A percentile compares a stretch with the other conserved stretches of the same genome.
Evolutionary conservation across 2,113 vertebrate genomes (phyloP).

Genomic region (Gopherus flavomarginatus): DNA sequence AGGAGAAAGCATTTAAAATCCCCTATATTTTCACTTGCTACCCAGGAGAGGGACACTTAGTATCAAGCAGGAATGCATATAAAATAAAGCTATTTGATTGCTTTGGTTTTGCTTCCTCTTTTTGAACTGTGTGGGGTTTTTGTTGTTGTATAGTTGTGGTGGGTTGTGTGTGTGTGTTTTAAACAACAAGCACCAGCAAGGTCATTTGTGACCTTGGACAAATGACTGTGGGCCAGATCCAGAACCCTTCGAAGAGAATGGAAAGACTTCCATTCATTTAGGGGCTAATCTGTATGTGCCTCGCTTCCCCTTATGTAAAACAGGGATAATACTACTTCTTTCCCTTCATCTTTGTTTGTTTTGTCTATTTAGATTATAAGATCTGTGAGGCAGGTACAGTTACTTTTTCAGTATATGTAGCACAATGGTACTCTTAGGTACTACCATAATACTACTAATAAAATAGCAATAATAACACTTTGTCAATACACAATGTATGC

Average conservation of each 20-base stretch:
- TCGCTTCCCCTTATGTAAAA: not conserved
- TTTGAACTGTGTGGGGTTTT: not conserved
- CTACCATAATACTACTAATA: not conserved
- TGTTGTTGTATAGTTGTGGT: not conserved
- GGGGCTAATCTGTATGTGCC: not conserved
- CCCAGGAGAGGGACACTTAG: conserved; percentile 1
- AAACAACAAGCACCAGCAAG: not conserved
- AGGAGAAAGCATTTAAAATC: conserved; percentile 63
- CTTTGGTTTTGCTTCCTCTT: not conserved
- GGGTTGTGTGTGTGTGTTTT: not conserved
- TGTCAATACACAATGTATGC: not conserved
- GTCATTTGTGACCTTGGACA: not conserved
- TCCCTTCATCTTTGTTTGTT: not conserved
- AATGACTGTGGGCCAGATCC: not conserved
- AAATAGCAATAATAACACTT: not conserved
- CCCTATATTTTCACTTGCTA: conserved; percentile 48
- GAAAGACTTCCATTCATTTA: not conserved
- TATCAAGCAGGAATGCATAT: conserved; percentile 42
- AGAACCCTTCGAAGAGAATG: not conserved
- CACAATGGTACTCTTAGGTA: not conserved
- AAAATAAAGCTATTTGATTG: conserved; percentile 1
- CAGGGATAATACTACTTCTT: not conserved
- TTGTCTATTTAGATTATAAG: not conserved
- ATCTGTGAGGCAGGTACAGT: not conserved
- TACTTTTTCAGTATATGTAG: not conserved